Percentiles rank a stretch among this genome's conserved stretches.
Conservation (phyloP, 2,113 vertebrate species). For the Passer montanus region DNA sequence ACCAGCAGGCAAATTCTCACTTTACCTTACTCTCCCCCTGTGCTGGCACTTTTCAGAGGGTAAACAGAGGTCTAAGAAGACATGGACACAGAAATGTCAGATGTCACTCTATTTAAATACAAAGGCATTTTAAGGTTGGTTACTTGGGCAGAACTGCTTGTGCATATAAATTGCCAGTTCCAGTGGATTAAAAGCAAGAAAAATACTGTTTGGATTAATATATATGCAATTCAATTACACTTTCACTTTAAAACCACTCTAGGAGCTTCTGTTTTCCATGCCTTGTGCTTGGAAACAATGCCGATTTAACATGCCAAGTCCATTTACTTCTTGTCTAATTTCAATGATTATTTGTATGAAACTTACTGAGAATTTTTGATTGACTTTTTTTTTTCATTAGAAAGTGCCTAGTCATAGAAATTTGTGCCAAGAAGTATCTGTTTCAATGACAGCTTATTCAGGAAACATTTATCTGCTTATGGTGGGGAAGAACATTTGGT, state of each 20-base stretch:
- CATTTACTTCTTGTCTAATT: conserved; percentile 41
- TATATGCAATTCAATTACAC: background rate
- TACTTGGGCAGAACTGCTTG: background rate
- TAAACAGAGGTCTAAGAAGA: conserved; percentile 14
- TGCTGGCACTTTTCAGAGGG: background rate
- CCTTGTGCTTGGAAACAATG: conserved; percentile 24
- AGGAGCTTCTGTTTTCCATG: conserved; percentile 13
- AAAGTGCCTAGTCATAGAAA: conserved; percentile 31
- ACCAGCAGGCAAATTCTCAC: background rate
- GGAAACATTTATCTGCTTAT: background rate
- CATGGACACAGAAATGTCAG: conserved; percentile 21
- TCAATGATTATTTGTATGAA: conserved; percentile 4
- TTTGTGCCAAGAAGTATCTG: background rate
- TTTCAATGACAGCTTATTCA: conserved; percentile 3
- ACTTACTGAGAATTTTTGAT: background rate
- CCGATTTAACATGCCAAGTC: conserved; percentile 2
- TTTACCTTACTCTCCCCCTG: background rate
- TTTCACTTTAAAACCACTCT: conserved; percentile 36
- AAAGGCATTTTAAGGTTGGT: conserved; percentile 52
- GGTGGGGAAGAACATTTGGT: background rate
- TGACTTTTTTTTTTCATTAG: conserved; percentile 8
- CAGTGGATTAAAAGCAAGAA: background rate
- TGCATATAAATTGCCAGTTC: conserved; percentile 19
- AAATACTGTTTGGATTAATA: conserved; percentile 13
- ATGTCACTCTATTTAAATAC: conserved; percentile 45